Evolutionary conservation across 1,140 invertebrate species (phyloP), one percentile per base, ranked within the genome.

Genomic region (Muscidifurax raptorellus): DNA sequence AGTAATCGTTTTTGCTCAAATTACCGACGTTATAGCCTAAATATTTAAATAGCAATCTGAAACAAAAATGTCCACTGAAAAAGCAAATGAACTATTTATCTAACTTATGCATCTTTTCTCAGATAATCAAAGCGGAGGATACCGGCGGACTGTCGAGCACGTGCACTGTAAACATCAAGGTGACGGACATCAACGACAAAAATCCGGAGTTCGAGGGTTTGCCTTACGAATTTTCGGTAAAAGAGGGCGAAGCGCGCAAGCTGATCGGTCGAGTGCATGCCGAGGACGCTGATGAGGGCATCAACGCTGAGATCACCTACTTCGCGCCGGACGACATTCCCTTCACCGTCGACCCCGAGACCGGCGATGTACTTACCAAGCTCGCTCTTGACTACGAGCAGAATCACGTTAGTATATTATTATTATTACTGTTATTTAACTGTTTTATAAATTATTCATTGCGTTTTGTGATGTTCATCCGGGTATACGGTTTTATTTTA

Each of bases 121-220:
- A 96, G 96, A 93, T 96, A 83, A 95, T 98, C 32, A 96, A 95
- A 93, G 97, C 97, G 0, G 97, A 97, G 91, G 97, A 98, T 91
- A 95, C 95, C 25, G 97, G 96, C 18, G 97, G 96, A 59, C 91
- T 98, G 36, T 96, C 95, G 0, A 97, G 95, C 85, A 97, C 96
- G 1, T 96, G 96, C 0, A 97, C 96, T 1, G 96, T 98, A 0
- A 97, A 97, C 88, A 97, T 98, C 27, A 96, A 96, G 89, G 96
- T 98, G 0, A 97, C 96, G 0, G 97, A 98, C 89, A 97, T 98
- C 59, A 98, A 98, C 88, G 97, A 98, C 88, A 97, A 98, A 86
- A 98, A 96, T 92, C 96, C 96, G 0, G 96, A 96, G 87, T 98
- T 98, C 89, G 94, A 96, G 9, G 95, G 95, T 36, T 87, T 95